Evolutionary conservation across 2,797 vertebrate genomes (phyloP), one percentile per base, ranked within the genome.

Genomic region (Tamandua tetradactyla): DNA sequence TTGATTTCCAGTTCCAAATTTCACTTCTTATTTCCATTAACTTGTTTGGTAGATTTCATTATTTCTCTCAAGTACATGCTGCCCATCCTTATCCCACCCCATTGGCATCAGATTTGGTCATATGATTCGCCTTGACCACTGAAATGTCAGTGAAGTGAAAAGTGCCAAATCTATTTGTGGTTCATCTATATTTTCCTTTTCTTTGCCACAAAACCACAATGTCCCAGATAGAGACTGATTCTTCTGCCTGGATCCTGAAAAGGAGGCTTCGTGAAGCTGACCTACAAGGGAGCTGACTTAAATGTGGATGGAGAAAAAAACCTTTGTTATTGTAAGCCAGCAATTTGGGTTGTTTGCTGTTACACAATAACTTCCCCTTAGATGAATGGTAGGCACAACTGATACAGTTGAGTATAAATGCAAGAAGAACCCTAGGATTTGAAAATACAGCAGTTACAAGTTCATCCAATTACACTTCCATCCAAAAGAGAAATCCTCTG

Each of bases 351-450:
- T 30, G 20, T 35, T 90, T 92, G 47, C 59, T 80, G 74, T 10
- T 55, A 23, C 25, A 61, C 35, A 84, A 30, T 91, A 71, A 87
- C 40, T 83, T 74, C 83, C n/a, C 42, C 35, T 87, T 94, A 87
- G 35, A 13, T 81, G 44, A 94, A 80, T 82, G 18, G 83, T 30
- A 71, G 14, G 35, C 37, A 52, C 7, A 52, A 7, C 44, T 47
- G 20, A 10, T 87, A n/a, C 2, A 23, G n/a, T 47, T 64, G 64
- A 17, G 15, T 59, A 61, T 40, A n/a, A 74, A 37, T 75, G 11
- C 25, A 75, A 59, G 18, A 61, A 90, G 27, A 79, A 35, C 23
- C 42, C 42, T 18, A 66, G 30, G 35, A 40, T 49, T 79, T 86
- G 37, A 75, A 55, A 59, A 9, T 27, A 12, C 22, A 87, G 49